Percentiles rank a stretch among this genome's conserved stretches.
Conservation (phyloP, 2,113 vertebrate genomes). For the Rostratula benghalensis region DNA sequence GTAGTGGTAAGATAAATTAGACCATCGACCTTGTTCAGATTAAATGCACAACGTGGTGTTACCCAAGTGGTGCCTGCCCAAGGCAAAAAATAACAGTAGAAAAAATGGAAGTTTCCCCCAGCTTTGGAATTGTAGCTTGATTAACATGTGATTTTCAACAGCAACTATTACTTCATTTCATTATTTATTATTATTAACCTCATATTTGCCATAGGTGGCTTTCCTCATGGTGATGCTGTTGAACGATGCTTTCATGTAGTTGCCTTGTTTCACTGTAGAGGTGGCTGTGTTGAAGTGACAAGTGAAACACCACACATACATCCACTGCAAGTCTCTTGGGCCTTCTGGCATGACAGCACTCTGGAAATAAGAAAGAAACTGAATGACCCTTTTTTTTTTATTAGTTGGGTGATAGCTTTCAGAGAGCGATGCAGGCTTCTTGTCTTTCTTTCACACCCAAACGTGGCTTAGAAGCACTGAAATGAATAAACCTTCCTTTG, state of each 20-base stretch:
- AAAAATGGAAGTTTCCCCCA: not conserved
- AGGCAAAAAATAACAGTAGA: not conserved
- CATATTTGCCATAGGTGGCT: not conserved
- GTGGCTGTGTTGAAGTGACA: not conserved
- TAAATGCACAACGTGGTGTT: not conserved
- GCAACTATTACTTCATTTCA: not conserved
- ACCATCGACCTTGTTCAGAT: not conserved
- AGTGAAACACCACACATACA: not conserved
- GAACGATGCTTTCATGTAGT: not conserved
- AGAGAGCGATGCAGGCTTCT: not conserved
- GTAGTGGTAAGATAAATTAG: not conserved
- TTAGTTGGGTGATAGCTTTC: not conserved
- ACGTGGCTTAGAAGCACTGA: not conserved
- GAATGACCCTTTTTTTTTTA: not conserved
- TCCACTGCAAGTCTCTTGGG: not conserved
- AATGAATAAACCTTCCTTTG: slow-evolving; percentile 1
- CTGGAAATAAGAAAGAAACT: not conserved
- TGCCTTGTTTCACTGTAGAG: not conserved
- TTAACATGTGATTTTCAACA: not conserved
- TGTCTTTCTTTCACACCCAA: not conserved
- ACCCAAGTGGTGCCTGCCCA: not conserved
- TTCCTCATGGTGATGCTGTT: not conserved
- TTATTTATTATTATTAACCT: not conserved
- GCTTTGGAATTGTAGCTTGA: not conserved
- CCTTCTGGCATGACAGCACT: not conserved